phyloP scores from a whole-genome alignment of 2,113 vertebrate genomes.

The Struthidea cinerea region DNA sequence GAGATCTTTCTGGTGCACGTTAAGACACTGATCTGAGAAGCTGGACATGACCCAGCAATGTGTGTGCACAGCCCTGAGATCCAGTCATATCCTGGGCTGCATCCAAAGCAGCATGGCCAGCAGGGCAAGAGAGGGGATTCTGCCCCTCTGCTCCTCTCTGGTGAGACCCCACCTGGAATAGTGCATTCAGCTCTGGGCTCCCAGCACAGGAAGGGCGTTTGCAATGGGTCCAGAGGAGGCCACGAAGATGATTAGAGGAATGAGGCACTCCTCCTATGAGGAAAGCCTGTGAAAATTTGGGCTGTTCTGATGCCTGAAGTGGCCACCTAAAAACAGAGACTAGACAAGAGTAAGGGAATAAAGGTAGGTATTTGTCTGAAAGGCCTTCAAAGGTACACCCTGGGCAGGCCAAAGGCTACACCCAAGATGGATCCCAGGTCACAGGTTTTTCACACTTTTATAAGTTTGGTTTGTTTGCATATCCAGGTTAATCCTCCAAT shows the following conservation, averaged over 20 bases:
- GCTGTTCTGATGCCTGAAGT: not conserved
- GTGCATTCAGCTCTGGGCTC: not conserved
- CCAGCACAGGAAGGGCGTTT: not conserved
- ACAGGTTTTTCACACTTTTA: no score
- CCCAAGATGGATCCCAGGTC: no score
- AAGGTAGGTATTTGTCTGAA: no score
- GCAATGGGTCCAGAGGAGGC: not conserved
- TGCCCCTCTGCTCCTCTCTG: not conserved
- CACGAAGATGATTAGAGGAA: fast-evolving
- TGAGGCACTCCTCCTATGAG: not conserved
- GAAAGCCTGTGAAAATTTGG: not conserved
- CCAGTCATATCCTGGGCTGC: not conserved
- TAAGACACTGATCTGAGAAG: not conserved
- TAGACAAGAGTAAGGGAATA: no score
- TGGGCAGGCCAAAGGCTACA: no score
- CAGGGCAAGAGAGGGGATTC: not conserved
- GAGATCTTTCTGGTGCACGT: not conserved
- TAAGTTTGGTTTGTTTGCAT: no score
- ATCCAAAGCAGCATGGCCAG: not conserved
- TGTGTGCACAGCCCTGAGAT: not conserved
- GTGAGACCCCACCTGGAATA: not conserved
- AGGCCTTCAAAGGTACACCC: no score
- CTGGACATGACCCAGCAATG: no score
- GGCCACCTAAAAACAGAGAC: no score
- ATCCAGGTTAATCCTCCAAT: no score